Percentiles rank a stretch among this genome's conserved stretches.
phyloP scores from a whole-genome alignment of 2,888 invertebrate genomes.

The Melitaea athalia region DNA sequence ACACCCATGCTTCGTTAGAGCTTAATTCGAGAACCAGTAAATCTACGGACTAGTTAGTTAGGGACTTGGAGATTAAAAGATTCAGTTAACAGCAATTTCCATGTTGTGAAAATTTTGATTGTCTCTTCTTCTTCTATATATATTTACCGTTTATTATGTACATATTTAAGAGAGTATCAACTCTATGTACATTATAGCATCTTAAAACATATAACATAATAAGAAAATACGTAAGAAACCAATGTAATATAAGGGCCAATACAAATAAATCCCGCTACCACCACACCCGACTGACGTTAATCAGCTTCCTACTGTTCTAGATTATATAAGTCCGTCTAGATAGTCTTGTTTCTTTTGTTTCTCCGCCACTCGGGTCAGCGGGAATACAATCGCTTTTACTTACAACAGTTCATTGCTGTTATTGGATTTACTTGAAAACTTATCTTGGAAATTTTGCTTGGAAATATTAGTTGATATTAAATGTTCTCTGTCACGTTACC shows the following conservation, averaged over 20 bases:
- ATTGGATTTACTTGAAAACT: slow-evolving; percentile 52
- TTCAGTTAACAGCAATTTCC: not conserved
- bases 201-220: not conserved
- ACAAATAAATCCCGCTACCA: slow-evolving; percentile 73
- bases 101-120: not conserved
- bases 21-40: slow-evolving; percentile 44
- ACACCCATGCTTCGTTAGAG: slow-evolving; percentile 45
- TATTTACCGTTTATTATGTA: too few relatives aligned
- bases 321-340: slow-evolving; percentile 59
- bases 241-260: slow-evolving; percentile 54
- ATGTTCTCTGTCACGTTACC: slow-evolving; percentile 19
- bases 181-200: not conserved
- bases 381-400: slow-evolving; percentile 53
- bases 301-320: slow-evolving; percentile 70
- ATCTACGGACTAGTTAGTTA: slow-evolving; percentile 27
- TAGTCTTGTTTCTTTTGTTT: slow-evolving; percentile 58
- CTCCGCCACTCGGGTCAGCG: slow-evolving; percentile 52
- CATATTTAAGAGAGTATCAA: too few relatives aligned
- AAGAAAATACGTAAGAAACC: not conserved
- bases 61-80: not conserved
- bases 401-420: slow-evolving; percentile 51
- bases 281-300: slow-evolving; percentile 65
- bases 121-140: not conserved
- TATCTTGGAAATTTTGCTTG: slow-evolving; percentile 23
- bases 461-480: slow-evolving; percentile 26